These are phyloP conservation scores for Netelia fuscicornis DNA, from an alignment of 2,888 invertebrate genomes.

Conservation along the genomic window DNA sequence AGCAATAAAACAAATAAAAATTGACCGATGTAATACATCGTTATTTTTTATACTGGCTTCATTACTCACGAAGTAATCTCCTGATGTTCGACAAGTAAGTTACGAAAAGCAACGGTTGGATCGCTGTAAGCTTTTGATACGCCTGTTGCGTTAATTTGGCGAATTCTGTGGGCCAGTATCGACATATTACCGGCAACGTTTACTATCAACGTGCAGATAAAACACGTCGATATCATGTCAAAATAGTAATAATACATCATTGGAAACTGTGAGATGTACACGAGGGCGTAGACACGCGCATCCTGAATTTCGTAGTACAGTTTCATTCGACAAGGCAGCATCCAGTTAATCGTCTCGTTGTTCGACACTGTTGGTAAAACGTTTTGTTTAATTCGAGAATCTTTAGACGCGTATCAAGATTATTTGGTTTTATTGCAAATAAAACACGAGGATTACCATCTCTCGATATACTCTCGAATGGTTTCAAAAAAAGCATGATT, in stretches of 20 bases:
- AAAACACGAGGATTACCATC: slow-evolving; percentile 25
- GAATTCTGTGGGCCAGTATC: slow-evolving; percentile 56
- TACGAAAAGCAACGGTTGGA: slow-evolving; percentile 22
- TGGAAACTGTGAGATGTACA: slow-evolving; percentile 57
- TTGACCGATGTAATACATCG: not conserved
- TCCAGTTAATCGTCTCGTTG: slow-evolving; percentile 50
- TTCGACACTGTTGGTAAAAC: slow-evolving; percentile 21
- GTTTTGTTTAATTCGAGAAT: not conserved
- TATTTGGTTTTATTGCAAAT: not conserved
- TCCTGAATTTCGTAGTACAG: slow-evolving; percentile 50
- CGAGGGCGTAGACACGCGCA: slow-evolving; percentile 36
- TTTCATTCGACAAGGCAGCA: slow-evolving; percentile 59
- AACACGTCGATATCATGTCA: slow-evolving; percentile 45
- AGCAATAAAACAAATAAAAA: not conserved
- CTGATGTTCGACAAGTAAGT: slow-evolving; percentile 43
- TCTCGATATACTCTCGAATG: slow-evolving; percentile 38
- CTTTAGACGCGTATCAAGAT: not conserved
- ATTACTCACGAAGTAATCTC: slow-evolving; percentile 55
- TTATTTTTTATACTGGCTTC: not conserved
- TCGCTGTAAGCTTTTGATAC: not conserved
- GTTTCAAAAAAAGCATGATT: slow-evolving; percentile 29
- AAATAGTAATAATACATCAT: slow-evolving; percentile 53
- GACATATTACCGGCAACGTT: slow-evolving; percentile 60
- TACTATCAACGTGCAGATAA: slow-evolving; percentile 51
- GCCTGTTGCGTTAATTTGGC: slow-evolving; percentile 25